Percentiles rank a stretch among this genome's conserved stretches.
Evolutionary conservation across 1,140 invertebrate species (phyloP).

Genomic region (Hesperophylax magnus): DNA sequence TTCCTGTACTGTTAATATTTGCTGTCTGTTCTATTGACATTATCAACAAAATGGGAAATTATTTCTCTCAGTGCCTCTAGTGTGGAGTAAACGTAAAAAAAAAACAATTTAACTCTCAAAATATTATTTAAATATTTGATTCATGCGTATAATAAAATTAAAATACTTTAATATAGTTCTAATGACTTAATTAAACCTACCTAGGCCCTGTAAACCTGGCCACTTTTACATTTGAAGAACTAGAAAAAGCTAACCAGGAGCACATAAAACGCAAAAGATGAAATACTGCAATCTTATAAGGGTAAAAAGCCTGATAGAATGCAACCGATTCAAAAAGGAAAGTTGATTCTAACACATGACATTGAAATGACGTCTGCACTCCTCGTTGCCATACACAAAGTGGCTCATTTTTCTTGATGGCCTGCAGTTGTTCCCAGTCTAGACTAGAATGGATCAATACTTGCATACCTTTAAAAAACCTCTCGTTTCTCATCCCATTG

Average conservation of each 20-base stretch:
- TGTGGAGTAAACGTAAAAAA: no score
- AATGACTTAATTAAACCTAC: no score
- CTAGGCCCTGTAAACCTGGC: no score
- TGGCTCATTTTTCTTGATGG: background rate
- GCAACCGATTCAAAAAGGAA: background rate
- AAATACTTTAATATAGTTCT: no score
- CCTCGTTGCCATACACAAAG: background rate
- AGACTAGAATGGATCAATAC: background rate
- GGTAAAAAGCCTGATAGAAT: background rate
- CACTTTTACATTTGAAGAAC: background rate
- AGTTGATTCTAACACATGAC: background rate
- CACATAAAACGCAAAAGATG: background rate
- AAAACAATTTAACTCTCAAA: no score
- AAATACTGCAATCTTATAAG: background rate
- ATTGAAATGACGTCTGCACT: background rate
- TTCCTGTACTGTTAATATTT: no score
- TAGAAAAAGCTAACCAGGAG: background rate
- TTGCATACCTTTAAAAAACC: background rate
- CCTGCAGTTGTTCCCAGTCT: background rate
- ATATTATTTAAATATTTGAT: no score
- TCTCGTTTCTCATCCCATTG: no score
- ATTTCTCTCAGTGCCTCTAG: no score
- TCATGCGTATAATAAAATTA: no score
- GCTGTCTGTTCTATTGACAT: no score
- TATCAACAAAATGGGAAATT: no score